Conservation (phyloP, 2,888 invertebrate species). For the Frankliniella fusca region DNA sequence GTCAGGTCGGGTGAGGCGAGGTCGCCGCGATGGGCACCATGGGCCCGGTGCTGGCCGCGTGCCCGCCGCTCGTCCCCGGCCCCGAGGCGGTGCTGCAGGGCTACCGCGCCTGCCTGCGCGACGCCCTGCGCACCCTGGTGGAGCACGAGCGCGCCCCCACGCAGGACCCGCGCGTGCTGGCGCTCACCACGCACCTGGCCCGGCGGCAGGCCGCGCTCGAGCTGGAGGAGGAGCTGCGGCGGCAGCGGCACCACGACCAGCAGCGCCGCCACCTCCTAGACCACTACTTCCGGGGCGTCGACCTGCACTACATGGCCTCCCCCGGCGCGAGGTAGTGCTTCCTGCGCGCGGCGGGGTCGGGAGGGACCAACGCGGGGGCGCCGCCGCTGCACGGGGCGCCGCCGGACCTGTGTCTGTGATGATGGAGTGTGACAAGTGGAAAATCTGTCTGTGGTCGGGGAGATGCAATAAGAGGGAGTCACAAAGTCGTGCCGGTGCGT, state of each 20-base stretch:
- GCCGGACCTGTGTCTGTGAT: too few relatives aligned
- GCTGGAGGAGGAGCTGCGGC: background rate
- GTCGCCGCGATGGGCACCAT: background rate
- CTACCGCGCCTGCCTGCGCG: background rate
- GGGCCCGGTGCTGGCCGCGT: background rate
- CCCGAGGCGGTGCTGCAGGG: background rate
- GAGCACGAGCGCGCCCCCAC: background rate
- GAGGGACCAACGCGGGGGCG: background rate
- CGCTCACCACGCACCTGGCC: background rate
- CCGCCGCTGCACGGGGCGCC: background rate
- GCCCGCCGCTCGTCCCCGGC: background rate
- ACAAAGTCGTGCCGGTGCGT: too few relatives aligned
- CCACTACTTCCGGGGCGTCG: conserved; percentile 5
- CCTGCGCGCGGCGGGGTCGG: background rate
- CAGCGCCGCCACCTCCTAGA: background rate
- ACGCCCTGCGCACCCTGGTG: background rate
- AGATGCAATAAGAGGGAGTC: background rate
- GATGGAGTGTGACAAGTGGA: too few relatives aligned
- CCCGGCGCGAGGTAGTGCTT: background rate
- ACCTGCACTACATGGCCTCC: background rate
- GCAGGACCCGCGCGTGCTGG: background rate
- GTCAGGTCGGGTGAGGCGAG: background rate
- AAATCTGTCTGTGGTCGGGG: background rate
- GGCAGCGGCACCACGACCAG: background rate
- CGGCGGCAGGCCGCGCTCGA: background rate